These are phyloP conservation scores for Uria aalge DNA, from an alignment of 2,113 vertebrate genomes.

Conservation along the genomic window DNA sequence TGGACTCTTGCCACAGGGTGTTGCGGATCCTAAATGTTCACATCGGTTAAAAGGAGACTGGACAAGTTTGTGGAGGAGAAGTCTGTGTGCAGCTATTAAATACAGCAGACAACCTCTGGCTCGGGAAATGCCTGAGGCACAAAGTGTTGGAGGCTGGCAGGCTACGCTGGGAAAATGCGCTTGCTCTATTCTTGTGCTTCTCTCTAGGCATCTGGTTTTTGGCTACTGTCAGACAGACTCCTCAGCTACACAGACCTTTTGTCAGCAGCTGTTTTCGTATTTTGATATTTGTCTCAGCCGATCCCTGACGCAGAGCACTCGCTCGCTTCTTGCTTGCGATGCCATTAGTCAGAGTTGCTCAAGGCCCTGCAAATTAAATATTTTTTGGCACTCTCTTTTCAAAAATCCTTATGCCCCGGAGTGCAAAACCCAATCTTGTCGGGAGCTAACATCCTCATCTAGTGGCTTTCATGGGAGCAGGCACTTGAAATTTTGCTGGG, in stretches of 20 bases:
- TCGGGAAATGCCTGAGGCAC: constrained; percentile 28
- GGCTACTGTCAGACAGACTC: background rate
- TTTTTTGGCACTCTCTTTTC: background rate
- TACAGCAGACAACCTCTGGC: constrained; percentile 5
- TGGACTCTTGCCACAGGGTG: background rate
- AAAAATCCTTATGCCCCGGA: background rate
- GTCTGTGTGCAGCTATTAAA: background rate
- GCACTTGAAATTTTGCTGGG: background rate
- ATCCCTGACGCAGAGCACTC: background rate
- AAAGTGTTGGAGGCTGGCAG: constrained; percentile 18
- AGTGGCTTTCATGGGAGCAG: background rate
- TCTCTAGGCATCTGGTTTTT: background rate
- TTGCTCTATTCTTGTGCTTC: background rate
- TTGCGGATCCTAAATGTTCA: background rate
- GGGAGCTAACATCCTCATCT: background rate
- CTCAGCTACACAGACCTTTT: background rate
- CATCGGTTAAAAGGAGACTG: background rate
- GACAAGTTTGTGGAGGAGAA: background rate
- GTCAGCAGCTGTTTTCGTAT: background rate
- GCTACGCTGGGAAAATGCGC: background rate
- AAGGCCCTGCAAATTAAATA: background rate
- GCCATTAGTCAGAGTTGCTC: background rate
- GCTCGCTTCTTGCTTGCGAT: background rate
- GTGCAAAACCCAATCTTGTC: background rate
- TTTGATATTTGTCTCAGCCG: background rate